A percentile compares a stretch with the other conserved stretches of the same genome.
phyloP scores from a whole-genome alignment of 2,797 vertebrate genomes.

The Yasuhikotakia modesta region DNA sequence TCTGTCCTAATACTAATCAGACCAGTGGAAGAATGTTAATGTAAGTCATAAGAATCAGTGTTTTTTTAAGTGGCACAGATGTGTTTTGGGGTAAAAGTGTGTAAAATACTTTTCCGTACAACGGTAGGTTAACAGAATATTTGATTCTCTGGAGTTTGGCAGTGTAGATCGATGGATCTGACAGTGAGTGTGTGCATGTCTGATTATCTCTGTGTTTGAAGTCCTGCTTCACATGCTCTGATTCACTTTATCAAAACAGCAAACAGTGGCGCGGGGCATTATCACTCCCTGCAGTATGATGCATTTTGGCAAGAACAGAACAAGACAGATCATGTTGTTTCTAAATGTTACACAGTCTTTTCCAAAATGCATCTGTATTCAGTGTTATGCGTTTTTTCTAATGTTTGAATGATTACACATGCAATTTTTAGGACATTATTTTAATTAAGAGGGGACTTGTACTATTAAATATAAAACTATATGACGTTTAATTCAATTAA shows the following conservation, averaged over 20 bases:
- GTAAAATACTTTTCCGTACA: not conserved
- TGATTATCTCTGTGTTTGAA: conserved; percentile 80
- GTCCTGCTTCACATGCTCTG: conserved; percentile 78
- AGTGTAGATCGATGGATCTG: conserved; percentile 31
- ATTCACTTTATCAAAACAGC: conserved; percentile 74
- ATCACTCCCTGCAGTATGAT: conserved; percentile 50
- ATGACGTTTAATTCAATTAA: too few species aligned
- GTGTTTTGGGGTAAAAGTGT: not conserved
- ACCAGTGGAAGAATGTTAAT: conserved; percentile 27
- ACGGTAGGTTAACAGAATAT: not conserved
- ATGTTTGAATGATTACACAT: too few species aligned
- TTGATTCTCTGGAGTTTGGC: conserved; percentile 34
- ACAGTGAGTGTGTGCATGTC: conserved; percentile 68
- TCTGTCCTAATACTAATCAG: conserved; percentile 19
- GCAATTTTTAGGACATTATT: too few species aligned
- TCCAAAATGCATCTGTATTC: conserved; percentile 14
- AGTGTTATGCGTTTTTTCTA: too few species aligned
- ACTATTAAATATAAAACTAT: too few species aligned
- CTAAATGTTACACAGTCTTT: conserved; percentile 13
- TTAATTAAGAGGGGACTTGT: too few species aligned
- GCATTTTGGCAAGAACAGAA: conserved; percentile 47
- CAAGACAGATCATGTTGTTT: conserved; percentile 35
- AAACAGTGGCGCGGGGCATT: conserved; percentile 66
- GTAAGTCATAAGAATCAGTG: not conserved
- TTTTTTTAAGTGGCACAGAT: not conserved